A percentile compares a stretch with the other conserved stretches of the same genome.
Evolutionary conservation across 2,888 invertebrate genomes (phyloP).

Genomic region (Acrocyrtus sp.): DNA sequence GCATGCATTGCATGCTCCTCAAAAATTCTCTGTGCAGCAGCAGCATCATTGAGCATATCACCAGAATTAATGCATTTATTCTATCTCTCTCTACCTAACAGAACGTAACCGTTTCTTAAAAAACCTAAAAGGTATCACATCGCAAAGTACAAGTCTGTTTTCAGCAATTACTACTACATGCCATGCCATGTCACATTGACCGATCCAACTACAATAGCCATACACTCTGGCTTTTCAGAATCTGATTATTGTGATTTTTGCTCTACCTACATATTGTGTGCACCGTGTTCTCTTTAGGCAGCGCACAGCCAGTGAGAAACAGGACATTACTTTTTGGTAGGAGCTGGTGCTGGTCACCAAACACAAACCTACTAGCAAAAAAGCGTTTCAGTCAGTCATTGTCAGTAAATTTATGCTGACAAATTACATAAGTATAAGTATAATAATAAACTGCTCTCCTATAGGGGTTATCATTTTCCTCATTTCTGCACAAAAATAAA

Average conservation of each 20-base stretch:
- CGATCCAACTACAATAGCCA: not conserved
- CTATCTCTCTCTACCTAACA: not conserved
- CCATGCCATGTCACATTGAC: conserved; percentile 1
- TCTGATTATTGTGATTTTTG: too few species aligned
- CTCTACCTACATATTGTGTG: too few species aligned
- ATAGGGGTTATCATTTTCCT: conserved; percentile 9
- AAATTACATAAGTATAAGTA: conserved; percentile 6
- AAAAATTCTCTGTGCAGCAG: conserved; percentile 3
- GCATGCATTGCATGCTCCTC: not conserved
- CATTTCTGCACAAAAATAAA: conserved; percentile 30
- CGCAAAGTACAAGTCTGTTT: not conserved
- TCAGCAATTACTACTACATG: conserved; percentile 2
- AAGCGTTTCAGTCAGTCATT: conserved; percentile 1
- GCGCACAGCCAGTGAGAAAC: conserved; percentile 13
- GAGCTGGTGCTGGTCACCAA: conserved; percentile 11
- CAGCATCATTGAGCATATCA: conserved; percentile 4
- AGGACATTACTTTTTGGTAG: conserved; percentile 4
- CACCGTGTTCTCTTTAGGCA: too few species aligned
- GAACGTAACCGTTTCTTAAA: conserved; percentile 26
- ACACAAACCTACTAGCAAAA: too few species aligned
- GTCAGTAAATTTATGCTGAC: not conserved
- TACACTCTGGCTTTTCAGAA: not conserved
- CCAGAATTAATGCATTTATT: conserved; percentile 8
- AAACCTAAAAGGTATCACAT: conserved; percentile 22
- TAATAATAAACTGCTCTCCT: conserved; percentile 8